Evolutionary conservation across 2,888 invertebrate genomes (phyloP).

Genomic region (Limnephilus rhombicus): DNA sequence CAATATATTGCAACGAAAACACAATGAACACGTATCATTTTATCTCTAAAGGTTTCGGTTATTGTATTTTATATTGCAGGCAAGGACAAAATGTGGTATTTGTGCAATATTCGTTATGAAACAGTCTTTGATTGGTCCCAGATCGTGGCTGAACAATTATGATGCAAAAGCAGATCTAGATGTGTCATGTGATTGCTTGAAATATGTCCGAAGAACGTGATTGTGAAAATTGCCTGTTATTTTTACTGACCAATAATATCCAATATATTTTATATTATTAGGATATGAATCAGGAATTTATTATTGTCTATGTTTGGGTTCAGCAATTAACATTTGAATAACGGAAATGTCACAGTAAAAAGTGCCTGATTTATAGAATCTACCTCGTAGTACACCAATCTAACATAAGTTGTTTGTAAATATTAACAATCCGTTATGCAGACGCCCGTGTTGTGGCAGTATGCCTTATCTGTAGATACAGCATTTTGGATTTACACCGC

Average conservation of each 20-base stretch:
- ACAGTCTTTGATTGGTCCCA: slow-evolving; percentile 10
- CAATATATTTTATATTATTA: not conserved
- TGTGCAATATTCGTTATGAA: slow-evolving; percentile 3
- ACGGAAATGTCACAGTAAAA: not conserved
- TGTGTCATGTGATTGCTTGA: slow-evolving; percentile 29
- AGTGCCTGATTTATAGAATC: not conserved
- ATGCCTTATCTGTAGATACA: too few relatives aligned
- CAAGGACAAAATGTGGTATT: slow-evolving; percentile 20
- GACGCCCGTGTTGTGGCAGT: too few relatives aligned
- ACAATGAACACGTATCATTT: not conserved
- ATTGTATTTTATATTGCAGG: not conserved
- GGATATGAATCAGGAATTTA: not conserved
- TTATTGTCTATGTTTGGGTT: not conserved
- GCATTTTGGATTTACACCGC: too few relatives aligned
- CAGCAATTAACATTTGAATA: slow-evolving; percentile 10
- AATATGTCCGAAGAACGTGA: not conserved
- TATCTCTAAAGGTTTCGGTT: not conserved
- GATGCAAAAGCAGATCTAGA: slow-evolving; percentile 23
- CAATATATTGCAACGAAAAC: not conserved
- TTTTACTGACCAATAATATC: not conserved
- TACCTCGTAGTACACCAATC: too few relatives aligned
- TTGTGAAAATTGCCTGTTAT: not conserved
- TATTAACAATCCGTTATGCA: too few relatives aligned
- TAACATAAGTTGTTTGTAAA: too few relatives aligned
- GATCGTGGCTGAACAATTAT: slow-evolving; percentile 21